Evolutionary conservation across 1,140 invertebrate genomes (phyloP).

Genomic region (Saxidomus purpurata): DNA sequence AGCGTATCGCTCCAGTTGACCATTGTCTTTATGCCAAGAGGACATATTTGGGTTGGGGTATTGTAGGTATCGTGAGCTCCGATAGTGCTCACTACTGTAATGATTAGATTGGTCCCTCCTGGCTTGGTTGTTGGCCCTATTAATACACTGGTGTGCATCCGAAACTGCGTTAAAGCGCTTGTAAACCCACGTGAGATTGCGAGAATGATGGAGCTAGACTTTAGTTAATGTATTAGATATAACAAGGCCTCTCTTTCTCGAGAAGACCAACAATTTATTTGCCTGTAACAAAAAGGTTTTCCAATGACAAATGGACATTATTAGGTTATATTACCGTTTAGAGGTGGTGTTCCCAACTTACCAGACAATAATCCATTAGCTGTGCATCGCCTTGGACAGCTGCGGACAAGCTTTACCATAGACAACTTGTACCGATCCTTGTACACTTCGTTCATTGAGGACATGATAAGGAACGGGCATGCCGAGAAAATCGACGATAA

Average conservation of each 20-base stretch:
- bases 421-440: constrained; percentile 29
- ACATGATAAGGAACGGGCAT: constrained; percentile 40
- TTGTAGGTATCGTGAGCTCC: not conserved
- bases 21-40: constrained; percentile 31
- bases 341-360: not conserved
- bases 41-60: constrained; percentile 30
- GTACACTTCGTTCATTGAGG: constrained; percentile 60
- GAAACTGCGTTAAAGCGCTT: not conserved
- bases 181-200: not conserved
- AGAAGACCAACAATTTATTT: constrained; percentile 1
- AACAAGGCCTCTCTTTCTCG: not conserved
- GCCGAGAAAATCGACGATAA: constrained; percentile 29
- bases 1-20: not conserved
- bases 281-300: not conserved
- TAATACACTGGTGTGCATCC: not conserved
- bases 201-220: not conserved
- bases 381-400: constrained; percentile 38
- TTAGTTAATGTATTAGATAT: not conserved
- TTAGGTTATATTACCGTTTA: not conserved
- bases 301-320: not conserved
- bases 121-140: not conserved
- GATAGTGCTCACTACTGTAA: not conserved
- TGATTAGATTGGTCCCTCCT: not conserved
- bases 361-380: constrained; percentile 54
- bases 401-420: constrained; percentile 5